Percentiles rank a stretch among this genome's conserved stretches.
Conservation (phyloP, 2,888 invertebrate species). For the Callimorpha dominula region DNA sequence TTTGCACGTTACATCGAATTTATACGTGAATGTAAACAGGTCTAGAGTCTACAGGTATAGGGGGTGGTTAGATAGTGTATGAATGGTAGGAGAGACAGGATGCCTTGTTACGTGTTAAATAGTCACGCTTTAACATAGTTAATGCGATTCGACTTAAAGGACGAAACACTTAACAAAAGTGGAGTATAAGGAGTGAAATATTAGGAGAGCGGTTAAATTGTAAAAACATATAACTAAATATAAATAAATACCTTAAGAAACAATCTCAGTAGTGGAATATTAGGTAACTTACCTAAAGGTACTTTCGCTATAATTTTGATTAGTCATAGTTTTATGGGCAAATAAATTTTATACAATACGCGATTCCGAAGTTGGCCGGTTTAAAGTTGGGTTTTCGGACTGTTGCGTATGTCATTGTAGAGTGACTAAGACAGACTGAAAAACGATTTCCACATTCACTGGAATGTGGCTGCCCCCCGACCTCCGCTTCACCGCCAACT, state of each 20-base stretch:
- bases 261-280: conserved; percentile 27
- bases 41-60: background rate
- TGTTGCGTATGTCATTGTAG: background rate
- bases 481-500: too few species aligned
- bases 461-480: too few species aligned
- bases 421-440: background rate
- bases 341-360: background rate
- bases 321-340: conserved; percentile 4
- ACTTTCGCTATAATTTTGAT: conserved; percentile 23
- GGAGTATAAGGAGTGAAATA: background rate
- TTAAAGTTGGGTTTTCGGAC: background rate
- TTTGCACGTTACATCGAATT: background rate
- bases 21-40: background rate
- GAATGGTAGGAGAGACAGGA: background rate
- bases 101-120: background rate
- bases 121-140: background rate
- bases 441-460: background rate
- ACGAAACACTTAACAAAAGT: too few species aligned
- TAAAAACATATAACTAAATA: conserved; percentile 42
- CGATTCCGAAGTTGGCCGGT: background rate
- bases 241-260: conserved; percentile 49
- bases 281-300: too few species aligned
- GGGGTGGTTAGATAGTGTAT: background rate
- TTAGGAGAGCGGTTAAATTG: background rate
- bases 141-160: too few species aligned